These are phyloP conservation scores for Ctenopoma kingsleyae DNA, from an alignment of 2,797 vertebrate species.

Conservation along the genomic window DNA sequence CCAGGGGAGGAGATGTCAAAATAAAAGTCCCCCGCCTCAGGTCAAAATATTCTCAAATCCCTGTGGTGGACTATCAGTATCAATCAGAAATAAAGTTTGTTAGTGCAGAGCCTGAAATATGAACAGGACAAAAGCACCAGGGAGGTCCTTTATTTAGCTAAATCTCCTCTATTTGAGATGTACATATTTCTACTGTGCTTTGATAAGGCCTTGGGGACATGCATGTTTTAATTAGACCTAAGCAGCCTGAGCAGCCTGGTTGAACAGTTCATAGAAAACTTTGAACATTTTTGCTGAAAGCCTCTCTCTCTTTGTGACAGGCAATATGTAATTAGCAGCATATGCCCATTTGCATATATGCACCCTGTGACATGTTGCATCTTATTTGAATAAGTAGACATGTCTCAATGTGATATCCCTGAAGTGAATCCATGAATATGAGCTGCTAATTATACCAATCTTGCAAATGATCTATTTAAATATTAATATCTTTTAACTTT, in stretches of 20 bases:
- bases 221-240: conserved; percentile 81
- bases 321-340: conserved; percentile 82
- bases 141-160: conserved; percentile 81
- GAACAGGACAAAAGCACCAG: conserved; percentile 75
- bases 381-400: conserved; percentile 83
- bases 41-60: conserved; percentile 81
- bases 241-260: conserved; percentile 73
- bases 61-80: conserved; percentile 68
- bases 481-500: conserved; percentile 85
- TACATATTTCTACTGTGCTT: conserved; percentile 80
- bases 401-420: conserved; percentile 83
- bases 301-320: conserved; percentile 79
- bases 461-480: conserved; percentile 87
- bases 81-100: conserved; percentile 79
- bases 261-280: conserved; percentile 80
- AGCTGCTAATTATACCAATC: conserved; percentile 85
- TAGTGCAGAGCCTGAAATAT: conserved; percentile 55
- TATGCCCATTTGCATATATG: conserved; percentile 84
- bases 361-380: conserved; percentile 83
- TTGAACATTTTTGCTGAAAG: conserved; percentile 76
- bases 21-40: conserved; percentile 79
- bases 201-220: conserved; percentile 82
- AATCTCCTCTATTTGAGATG: conserved; percentile 80
- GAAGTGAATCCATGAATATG: conserved; percentile 87
- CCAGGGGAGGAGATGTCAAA: conserved; percentile 81